A percentile compares a stretch with the other conserved stretches of the same genome.
phyloP scores from a whole-genome alignment of 1,140 invertebrate species.

The Fopius arisanus region DNA sequence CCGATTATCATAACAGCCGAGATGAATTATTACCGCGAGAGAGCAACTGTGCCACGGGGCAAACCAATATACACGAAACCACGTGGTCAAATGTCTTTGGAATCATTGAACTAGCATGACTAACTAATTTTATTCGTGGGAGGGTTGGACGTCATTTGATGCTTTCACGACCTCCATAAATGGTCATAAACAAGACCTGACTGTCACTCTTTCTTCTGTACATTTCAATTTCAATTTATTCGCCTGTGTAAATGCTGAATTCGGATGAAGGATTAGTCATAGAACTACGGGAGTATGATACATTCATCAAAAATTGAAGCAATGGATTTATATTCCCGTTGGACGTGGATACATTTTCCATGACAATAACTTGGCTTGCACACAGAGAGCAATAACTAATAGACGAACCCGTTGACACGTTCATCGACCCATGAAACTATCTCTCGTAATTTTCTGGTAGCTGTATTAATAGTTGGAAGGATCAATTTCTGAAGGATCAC shows the following conservation, averaged over 20 bases:
- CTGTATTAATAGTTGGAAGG: background rate
- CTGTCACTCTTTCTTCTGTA: slow-evolving; percentile 6
- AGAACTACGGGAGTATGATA: slow-evolving; percentile 53
- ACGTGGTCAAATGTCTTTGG: background rate
- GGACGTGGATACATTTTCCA: background rate
- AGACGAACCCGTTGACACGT: background rate
- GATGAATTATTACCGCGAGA: slow-evolving; percentile 45
- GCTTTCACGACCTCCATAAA: too few species aligned
- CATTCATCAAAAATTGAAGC: slow-evolving; percentile 47
- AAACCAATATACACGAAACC: background rate
- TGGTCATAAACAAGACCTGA: background rate
- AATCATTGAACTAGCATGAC: too few species aligned
- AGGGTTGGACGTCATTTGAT: too few species aligned
- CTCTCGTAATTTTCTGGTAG: background rate
- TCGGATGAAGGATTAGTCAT: slow-evolving; percentile 41
- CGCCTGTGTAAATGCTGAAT: background rate
- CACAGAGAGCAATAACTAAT: background rate
- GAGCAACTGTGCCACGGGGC: slow-evolving; percentile 10
- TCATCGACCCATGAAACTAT: background rate
- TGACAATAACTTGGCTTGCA: background rate
- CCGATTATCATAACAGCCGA: slow-evolving; percentile 52
- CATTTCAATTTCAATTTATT: background rate
- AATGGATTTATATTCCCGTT: slow-evolving; percentile 48
- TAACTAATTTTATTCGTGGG: too few species aligned
- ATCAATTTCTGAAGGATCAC: background rate